Evolutionary conservation across 2,888 invertebrate species (phyloP), one percentile per base, ranked within the genome.

Genomic region (Drosophila ochracea): DNA sequence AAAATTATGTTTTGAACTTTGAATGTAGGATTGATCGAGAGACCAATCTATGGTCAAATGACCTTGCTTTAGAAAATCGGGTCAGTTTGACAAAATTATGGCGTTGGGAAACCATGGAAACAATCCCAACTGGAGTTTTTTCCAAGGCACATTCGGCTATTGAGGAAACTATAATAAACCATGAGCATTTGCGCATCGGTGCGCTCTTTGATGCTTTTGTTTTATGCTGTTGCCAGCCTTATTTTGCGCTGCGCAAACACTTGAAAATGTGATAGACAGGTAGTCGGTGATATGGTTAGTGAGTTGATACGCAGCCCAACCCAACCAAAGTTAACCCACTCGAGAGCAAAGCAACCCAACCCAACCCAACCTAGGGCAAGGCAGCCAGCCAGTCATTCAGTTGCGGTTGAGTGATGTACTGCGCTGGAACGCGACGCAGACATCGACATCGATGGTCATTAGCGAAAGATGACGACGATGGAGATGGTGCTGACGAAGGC

Each of bases 371-470:
- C 68, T 79, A 65, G 58, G 57, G 64, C 65, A 61, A 57, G 37
- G 55, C 65, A 67, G 52, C 37, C 62, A 54, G 43, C 31, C 59
- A 59, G 47, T 43, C 53, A 58, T 52, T 47, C 62, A 54, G 41
- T 9, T 47, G 85, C 87, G 78, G 63, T 89, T 85, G 88, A 89
- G 80, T 85, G 85, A 85, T 85, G 85, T 84, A 89, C 88, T 86
- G 69, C 73, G 68, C 50, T 30, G 74, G 21, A 54, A 60, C 49
- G 69, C 60, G 61, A 54, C 67, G 62, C 64, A 64, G 64, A 67
- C 81, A 78, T 80, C 76, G 66, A 77, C 84, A 90, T 86, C 84
- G 85, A 86, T 87, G 87, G 87, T 90, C 87, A 87, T 87, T 87
- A 87, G 87, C 89, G 69, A 84, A 87, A 83, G 90, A 90, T 87